Conservation (phyloP, 2,888 invertebrate species). For the Sarcophaga subvicina region DNA sequence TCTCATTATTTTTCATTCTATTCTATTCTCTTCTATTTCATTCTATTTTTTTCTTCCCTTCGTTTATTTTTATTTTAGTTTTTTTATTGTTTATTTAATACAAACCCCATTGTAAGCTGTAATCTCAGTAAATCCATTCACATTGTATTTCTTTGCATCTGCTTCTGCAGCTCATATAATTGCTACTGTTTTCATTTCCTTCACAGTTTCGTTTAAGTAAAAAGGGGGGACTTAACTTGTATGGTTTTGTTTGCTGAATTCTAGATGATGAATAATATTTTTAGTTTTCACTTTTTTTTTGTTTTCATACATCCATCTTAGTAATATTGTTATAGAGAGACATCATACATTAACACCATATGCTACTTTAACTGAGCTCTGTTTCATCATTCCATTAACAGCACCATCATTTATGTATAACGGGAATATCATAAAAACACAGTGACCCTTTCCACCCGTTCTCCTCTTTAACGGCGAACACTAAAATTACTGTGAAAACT, state of each 20-base stretch:
- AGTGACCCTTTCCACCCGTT: background rate
- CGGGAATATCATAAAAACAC: background rate
- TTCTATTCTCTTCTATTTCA: background rate
- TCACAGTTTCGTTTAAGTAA: background rate
- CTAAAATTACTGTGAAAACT: no score
- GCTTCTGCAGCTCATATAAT: background rate
- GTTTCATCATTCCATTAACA: background rate
- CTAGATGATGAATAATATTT: background rate
- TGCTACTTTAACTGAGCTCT: conserved; percentile 14
- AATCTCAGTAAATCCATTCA: background rate
- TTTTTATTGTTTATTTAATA: conserved; percentile 8
- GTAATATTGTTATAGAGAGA: conserved; percentile 44
- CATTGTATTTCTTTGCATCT: background rate
- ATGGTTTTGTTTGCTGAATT: conserved; percentile 2
- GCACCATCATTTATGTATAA: background rate
- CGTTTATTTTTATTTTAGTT: background rate
- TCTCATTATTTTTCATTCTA: background rate
- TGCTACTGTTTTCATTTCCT: background rate
- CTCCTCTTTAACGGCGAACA: background rate
- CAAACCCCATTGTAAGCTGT: conserved; percentile 37
- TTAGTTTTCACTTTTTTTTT: background rate
- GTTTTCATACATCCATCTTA: conserved; percentile 9
- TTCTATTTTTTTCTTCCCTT: background rate
- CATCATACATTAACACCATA: conserved; percentile 61
- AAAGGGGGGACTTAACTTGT: conserved; percentile 23